Evolutionary conservation across 2,113 vertebrate genomes (phyloP), one percentile per base, ranked within the genome.

Genomic region (Amazona guildingii): DNA sequence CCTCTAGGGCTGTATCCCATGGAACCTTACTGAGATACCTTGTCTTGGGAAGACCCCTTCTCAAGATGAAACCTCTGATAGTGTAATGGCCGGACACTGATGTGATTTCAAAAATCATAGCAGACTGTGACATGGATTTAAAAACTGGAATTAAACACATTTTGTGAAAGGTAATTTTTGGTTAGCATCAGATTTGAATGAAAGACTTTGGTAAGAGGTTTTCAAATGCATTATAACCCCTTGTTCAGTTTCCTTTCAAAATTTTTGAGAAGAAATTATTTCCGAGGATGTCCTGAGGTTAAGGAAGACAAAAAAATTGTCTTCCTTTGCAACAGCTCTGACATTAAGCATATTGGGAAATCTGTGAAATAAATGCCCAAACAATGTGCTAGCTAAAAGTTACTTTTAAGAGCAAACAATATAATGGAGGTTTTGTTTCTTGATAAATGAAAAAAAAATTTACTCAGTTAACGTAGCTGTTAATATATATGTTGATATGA

Each of bases 181-280:
- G 1, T 43, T 62, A 69, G 3, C 17, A 35, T 33, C 1, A 41
- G 54, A 46, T 63, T 52, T 63, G 19, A 91, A 81, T 63, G 9
- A 81, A 86, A 86, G 7, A 46, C 11, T 41, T 49, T 24, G 33
- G 23, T 27, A 57, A n/a, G 7, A 79, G 85, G 24, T 55, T 83
- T 20, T 83, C 10, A 44, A 31, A 55, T 44, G 33, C 2, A 23
- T 28, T 59, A 25, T 33, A 43, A 29, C 1, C 0, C 1, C 5
- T 6, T 35, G 1, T 57, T 66, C 9, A 39, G 5, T 44, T 59
- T 75, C 14, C n/a, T 76, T 57, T 63, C 46, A 62, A 48, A 4
- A 20, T 44, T 2, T 51, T 73, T 57, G 24, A 73, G 86, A 69
- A 79, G 1, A 57, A 68, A 66, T 41, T 16, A 2, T 63, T 81